Base-by-base conservation (phyloP, 1,140 invertebrate genomes). In the Drosophila sturtevanti region DNA sequence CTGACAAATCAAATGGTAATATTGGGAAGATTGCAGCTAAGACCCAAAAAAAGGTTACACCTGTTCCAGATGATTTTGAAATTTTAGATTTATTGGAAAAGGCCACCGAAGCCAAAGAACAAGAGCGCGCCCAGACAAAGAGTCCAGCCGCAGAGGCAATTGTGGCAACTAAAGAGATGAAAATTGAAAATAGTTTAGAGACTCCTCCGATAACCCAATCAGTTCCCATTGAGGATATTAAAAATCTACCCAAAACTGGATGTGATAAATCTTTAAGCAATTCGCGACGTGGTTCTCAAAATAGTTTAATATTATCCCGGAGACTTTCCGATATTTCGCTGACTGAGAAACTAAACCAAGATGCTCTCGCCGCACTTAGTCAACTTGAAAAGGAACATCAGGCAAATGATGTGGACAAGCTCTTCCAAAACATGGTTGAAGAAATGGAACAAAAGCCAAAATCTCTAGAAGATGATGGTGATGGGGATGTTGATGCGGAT, bases 181-280 rank as follows among this genome's bases (percentile, higher is more conserved):
- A 67, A 24, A 0, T 37, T 1, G 58, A 72, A 27, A 48, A 12
- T 7, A 31, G 27, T 31, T 31, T 31, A 31, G 27, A 31, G 7
- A 31, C 1, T 1, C 4, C 27, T 48, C 16, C 41, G 10, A 10
- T 48, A 9, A 48, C 3, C 11, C 41, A 18, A 11, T 11, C 16
- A 9, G 4, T 22, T 6, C 4, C 60, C 1, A 59, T 91, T 0
- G 89, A 91, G 44, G 82, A 91, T 38, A 91, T 91, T 10, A 81
- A 70, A 31, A 91, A 91, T 21, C 67, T 91, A 12, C 90, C 90
- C 0, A 91, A 91, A 24, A 91, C 82, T 0, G 90, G 90, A 0
- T 91, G 90, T 48, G 90, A 91, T 16, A 91, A 91, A 48, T 91
- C 90, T 0, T 14, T 81, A 1, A 91, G 62, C 56, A 79, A 52